Percentiles rank a stretch among this genome's conserved stretches.
These are phyloP conservation scores for Prunella strophiata DNA, from an alignment of 2,797 vertebrate genomes.

Conservation along the genomic window DNA sequence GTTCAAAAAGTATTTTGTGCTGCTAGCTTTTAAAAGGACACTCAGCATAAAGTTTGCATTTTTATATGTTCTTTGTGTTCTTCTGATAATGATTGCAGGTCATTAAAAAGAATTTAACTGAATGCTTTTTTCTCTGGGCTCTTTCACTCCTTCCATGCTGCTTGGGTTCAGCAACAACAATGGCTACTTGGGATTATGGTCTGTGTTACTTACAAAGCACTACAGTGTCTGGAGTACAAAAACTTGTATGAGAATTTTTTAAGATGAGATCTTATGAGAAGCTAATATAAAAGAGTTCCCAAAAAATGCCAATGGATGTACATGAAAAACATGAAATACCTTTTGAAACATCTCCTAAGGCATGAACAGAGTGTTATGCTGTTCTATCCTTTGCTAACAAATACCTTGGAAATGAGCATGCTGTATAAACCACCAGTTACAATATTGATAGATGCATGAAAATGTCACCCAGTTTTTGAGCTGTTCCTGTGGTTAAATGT, in stretches of 20 bases:
- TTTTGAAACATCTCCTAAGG: neutral
- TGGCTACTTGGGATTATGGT: neutral
- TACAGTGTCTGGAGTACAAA: neutral
- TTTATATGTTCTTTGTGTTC: neutral
- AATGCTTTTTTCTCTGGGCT: neutral
- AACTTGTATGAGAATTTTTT: neutral
- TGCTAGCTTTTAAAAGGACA: conserved; percentile 52
- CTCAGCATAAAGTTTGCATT: neutral
- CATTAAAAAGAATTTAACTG: neutral
- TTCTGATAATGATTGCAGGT: neutral
- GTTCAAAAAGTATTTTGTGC: conserved; percentile 7
- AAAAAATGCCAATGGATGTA: neutral
- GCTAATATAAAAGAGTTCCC: neutral
- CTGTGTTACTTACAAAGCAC: neutral
- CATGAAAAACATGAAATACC: neutral
- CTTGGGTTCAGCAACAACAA: neutral
- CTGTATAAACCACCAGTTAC: neutral
- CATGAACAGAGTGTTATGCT: neutral
- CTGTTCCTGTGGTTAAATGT: neutral
- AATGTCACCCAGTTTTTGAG: neutral
- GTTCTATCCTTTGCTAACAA: neutral
- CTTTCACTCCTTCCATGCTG: neutral
- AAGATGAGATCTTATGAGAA: neutral
- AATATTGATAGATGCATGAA: neutral
- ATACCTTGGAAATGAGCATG: neutral